These are phyloP conservation scores for Andrena trimmerana DNA, from an alignment of 2,888 invertebrate genomes.

Conservation along the genomic window DNA sequence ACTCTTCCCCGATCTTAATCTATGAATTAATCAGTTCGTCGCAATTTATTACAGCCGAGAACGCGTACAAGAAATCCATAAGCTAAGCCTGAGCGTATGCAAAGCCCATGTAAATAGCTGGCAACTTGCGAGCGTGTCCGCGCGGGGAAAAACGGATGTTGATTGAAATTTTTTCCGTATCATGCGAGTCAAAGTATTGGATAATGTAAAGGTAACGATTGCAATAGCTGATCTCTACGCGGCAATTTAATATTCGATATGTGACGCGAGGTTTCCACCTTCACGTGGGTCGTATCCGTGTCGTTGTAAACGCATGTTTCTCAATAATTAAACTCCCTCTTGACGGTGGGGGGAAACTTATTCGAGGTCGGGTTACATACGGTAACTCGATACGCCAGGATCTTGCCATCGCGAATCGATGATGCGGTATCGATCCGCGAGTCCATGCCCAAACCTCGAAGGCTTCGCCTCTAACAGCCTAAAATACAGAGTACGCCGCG, in stretches of 20 bases:
- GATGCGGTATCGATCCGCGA: conserved; percentile 63
- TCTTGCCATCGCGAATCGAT: conserved; percentile 63
- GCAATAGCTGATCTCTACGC: conserved; percentile 11
- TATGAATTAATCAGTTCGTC: conserved; percentile 22
- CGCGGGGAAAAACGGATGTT: not conserved
- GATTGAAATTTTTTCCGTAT: not conserved
- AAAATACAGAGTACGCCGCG: conserved; percentile 58
- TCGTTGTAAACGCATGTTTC: conserved; percentile 65
- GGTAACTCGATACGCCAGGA: conserved; percentile 46
- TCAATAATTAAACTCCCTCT: conserved; percentile 69
- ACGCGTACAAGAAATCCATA: not conserved
- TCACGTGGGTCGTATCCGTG: conserved; percentile 39
- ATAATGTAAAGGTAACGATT: conserved; percentile 24
- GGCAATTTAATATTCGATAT: conserved; percentile 27
- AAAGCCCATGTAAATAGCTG: conserved; percentile 3
- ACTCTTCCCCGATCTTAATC: conserved; percentile 16
- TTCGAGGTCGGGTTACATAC: conserved; percentile 62
- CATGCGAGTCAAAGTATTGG: conserved; percentile 8
- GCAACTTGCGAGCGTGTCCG: not conserved
- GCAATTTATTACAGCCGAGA: not conserved
- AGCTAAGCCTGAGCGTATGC: conserved; percentile 3
- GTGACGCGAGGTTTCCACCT: conserved; percentile 56
- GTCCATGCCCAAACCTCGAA: conserved; percentile 39
- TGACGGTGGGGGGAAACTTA: conserved; percentile 46
- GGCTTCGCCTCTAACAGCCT: conserved; percentile 61